phyloP scores from a whole-genome alignment of 2,113 vertebrate species.

The Forbesichthys papilliferus region DNA sequence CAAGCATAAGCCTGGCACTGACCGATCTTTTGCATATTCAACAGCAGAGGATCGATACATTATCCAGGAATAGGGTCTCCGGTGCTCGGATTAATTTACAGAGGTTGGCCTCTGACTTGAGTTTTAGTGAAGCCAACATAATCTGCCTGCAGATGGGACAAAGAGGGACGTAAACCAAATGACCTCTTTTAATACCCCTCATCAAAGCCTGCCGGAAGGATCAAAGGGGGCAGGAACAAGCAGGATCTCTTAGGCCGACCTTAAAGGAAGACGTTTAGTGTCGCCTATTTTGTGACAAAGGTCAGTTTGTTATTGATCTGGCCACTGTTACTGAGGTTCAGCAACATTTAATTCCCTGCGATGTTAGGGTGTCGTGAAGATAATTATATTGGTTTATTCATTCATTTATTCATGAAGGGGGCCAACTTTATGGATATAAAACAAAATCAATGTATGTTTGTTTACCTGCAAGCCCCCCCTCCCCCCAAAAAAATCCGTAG shows the following conservation, averaged over 20 bases:
- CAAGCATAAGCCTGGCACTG: conserved; percentile 27
- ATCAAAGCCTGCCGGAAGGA: conserved; percentile 50
- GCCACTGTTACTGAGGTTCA: conserved; percentile 13
- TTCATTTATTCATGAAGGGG: neutral
- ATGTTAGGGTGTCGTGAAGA: conserved; percentile 13
- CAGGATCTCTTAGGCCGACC: conserved; percentile 36
- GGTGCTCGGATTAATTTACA: conserved; percentile 61
- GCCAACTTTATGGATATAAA: neutral
- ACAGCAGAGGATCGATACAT: conserved; percentile 64
- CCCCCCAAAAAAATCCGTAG: no score
- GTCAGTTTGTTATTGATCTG: conserved; percentile 46
- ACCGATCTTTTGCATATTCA: conserved; percentile 72
- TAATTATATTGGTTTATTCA: neutral
- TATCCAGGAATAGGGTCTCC: conserved; percentile 51
- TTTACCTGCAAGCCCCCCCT: neutral
- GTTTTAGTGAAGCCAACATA: conserved; percentile 63
- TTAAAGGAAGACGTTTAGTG: conserved; percentile 42
- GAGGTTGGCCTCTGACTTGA: conserved; percentile 63
- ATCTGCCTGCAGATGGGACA: conserved; percentile 51
- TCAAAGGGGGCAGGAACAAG: conserved; percentile 45
- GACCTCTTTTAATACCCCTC: conserved; percentile 50
- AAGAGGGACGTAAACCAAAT: conserved; percentile 48
- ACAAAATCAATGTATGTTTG: neutral
- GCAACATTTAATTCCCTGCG: conserved; percentile 30
- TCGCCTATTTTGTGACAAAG: conserved; percentile 47